Base-by-base conservation (phyloP, 2,113 vertebrate genomes). In the Benitochromis conjunctus region DNA sequence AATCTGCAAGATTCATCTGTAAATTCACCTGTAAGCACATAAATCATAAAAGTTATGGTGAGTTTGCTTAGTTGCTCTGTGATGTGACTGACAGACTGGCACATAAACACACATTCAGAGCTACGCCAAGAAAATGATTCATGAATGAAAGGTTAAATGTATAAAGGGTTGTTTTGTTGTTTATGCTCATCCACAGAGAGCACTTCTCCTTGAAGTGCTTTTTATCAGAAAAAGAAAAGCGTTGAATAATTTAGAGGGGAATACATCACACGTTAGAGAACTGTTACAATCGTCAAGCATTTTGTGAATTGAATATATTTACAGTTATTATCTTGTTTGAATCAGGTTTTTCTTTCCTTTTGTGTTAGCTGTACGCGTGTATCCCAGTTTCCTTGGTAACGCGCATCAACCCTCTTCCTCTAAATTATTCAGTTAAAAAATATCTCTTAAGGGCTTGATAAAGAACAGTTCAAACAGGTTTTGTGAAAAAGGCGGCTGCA, bases 331-430 rank as follows among this genome's bases (percentile, higher is more conserved):
- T 92, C 81, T 76, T 34, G 26, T 91, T 92, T 86, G 85, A 89
- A 81, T 91, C 81, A 66, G 62, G 36, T 91, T 90, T 82, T 62
- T 80, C 82, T 79, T 89, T 80, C 76, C 56, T 80, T 85, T 90
- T 88, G 82, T 89, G 85, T 83, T 34, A 5, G 11, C 85, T 88
- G 60, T 86, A 24, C 54, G 8, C 83, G 83, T 83, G 83, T 71
- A 57, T 84, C 81, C 78, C 79, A 60, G 94, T 96, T 94, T 93
- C 93, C 94, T 87, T 94, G 92, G 94, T 91, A 96, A 96, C 91
- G 0, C 80, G 56, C 80, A 89, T 91, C 88, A 89, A 91, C 84
- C 79, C 87, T 89, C 86, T 46, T 21, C 57, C 57, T 84, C 78
- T 96, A 82, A 94, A 94, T 96, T 92, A 96, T 96, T 96, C 90